Evolutionary conservation across 2,113 vertebrate species (phyloP).

Genomic region (Lycaon pictus): DNA sequence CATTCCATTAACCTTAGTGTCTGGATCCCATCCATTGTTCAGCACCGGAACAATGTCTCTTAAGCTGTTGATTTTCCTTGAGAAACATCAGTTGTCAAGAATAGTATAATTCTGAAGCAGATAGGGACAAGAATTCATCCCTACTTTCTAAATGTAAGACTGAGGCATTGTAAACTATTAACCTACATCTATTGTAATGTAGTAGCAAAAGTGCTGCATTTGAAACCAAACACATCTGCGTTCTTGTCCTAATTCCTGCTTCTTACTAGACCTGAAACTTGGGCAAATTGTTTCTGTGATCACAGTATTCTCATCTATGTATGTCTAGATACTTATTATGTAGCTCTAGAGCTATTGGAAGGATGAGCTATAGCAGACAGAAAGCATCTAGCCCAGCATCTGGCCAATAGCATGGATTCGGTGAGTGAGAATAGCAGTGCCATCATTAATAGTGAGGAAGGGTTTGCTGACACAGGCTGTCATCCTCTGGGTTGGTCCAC

Average conservation of each 20-base stretch:
- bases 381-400: background rate
- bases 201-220: background rate
- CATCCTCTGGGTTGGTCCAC: background rate
- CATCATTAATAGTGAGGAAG: background rate
- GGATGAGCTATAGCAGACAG: background rate
- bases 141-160: background rate
- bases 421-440: background rate
- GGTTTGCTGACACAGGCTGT: background rate
- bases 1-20: background rate
- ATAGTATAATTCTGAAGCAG: background rate
- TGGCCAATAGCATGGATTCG: background rate
- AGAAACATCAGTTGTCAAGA: background rate
- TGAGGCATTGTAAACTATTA: background rate
- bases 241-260: background rate
- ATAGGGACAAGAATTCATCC: background rate
- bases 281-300: background rate
- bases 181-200: background rate
- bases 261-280: background rate
- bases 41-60: background rate
- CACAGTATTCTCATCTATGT: background rate
- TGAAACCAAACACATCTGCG: background rate
- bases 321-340: no score
- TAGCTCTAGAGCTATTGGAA: background rate
- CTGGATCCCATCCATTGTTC: background rate
- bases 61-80: background rate